A percentile compares a stretch with the other conserved stretches of the same genome.
Evolutionary conservation across 2,797 vertebrate genomes (phyloP).

Genomic region (Sphaeramia orbicularis): DNA sequence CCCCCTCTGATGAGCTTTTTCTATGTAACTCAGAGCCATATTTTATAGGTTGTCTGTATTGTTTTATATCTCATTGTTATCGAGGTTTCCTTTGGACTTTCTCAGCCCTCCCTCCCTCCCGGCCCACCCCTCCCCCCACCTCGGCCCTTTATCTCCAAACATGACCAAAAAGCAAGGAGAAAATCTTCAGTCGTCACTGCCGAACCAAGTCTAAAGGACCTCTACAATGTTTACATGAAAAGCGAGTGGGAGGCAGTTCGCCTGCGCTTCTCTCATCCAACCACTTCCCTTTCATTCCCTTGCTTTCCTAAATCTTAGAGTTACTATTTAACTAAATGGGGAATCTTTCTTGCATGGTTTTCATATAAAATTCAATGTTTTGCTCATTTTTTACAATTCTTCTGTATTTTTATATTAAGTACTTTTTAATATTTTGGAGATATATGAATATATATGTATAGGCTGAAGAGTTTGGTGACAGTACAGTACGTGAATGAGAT

Average conservation of each 20-base stretch:
- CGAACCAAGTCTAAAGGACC: slow-evolving; percentile 80
- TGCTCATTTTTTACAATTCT: slow-evolving; percentile 88
- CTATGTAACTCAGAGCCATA: slow-evolving; percentile 89
- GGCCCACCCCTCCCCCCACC: not conserved
- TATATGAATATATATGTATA: slow-evolving; percentile 85
- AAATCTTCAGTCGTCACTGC: slow-evolving; percentile 82
- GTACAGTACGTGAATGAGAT: slow-evolving; percentile 75
- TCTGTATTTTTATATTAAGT: slow-evolving; percentile 91
- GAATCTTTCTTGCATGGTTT: slow-evolving; percentile 85
- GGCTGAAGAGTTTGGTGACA: slow-evolving; percentile 81
- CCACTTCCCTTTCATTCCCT: slow-evolving; percentile 67
- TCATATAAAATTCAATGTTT: slow-evolving; percentile 87
- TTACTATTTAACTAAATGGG: slow-evolving; percentile 78
- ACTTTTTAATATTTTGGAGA: slow-evolving; percentile 89
- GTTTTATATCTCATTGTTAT: slow-evolving; percentile 82
- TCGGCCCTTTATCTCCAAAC: slow-evolving; percentile 66
- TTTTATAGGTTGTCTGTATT: slow-evolving; percentile 85
- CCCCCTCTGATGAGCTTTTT: slow-evolving; percentile 80
- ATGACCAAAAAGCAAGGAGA: slow-evolving; percentile 75
- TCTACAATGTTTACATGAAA: slow-evolving; percentile 84
- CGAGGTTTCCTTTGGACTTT: slow-evolving; percentile 69
- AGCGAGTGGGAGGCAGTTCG: slow-evolving; percentile 69
- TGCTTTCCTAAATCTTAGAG: slow-evolving; percentile 72
- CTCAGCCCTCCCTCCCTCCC: slow-evolving; percentile 2
- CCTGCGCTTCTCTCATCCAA: slow-evolving; percentile 74